Evolutionary conservation across 2,888 invertebrate species (phyloP), one percentile per base, ranked within the genome.

Genomic region (Azorinus chamasolen): DNA sequence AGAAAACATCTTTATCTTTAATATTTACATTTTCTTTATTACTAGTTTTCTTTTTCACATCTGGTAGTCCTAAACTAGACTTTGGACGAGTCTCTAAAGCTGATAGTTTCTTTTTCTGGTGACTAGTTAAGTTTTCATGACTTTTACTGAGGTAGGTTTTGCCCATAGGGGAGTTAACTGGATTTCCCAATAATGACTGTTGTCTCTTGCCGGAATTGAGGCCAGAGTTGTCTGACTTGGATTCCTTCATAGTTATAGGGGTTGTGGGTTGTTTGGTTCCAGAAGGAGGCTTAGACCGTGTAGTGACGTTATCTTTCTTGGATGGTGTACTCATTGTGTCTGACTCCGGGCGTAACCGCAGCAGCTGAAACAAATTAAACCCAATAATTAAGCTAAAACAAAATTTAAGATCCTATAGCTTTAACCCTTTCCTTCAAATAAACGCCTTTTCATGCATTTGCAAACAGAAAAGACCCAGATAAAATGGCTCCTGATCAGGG

Each of bases 71-170:
- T 4, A 87, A 72, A 74, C 81, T 84, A 27, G 85, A 86, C 54
- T 83, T 83, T 22, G 88, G 86, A 53, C 85, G 65, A 12, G 65
- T 66, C 16, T 85, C 82, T 37, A 72, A 62, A 4, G 73, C 79
- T 2, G 85, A 73, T 6, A 83, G 74, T 5, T 87, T 82, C 55
- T 89, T 88, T 57, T 89, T 87, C 65, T 90, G 87, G 57, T 85
- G 85, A 73, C 84, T 84, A 8, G 91, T 88, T 32, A 92, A 80
- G 68, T 89, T 92, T 64, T 92, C 92, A 54, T 91, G 91, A 76
- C 91, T 92, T 79, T 91, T 92, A 74, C 92, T 92, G 27, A 92
- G 84, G 59, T 88, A 89, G 18, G 48, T 43, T 64, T 91, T 91
- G n/a, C 84, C 83, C 20, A 89, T 69, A 18, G 87, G 77, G 22